Evolutionary conservation across 2,113 vertebrate species (phyloP), one percentile per base, ranked within the genome.

Genomic region (Myotis lucifugus): DNA sequence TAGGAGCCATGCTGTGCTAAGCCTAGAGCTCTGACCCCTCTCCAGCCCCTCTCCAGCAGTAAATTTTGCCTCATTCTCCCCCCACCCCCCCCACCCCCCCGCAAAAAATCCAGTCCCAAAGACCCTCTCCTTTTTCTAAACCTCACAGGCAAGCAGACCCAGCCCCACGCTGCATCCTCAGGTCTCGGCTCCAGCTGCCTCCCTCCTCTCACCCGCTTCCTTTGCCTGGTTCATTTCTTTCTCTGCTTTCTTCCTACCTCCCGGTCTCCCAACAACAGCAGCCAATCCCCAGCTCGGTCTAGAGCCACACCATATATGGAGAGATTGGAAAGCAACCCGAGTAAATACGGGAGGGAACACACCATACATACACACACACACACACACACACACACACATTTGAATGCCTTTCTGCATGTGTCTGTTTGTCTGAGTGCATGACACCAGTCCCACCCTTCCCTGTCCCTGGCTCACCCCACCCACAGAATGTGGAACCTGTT

Each of bases 271-370:
- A 95, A 74, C 89, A 70, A 40, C 70, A 78, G 91, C 95, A 97
- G 95, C 97, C 97, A 97, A 97, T 97, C 97, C 95, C 92, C 90
- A 76, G 97, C 96, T 95, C 0, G 93, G 95, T 96, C 85, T 34
- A 70, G 91, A 96, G 94, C 94, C 94, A 40, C 88, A 92, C 96
- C 96, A 97, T 98, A 98, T 97, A 97, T 97, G 97, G 97, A 97
- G 93, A 96, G 96, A 79, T 54, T 97, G 95, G 93, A 95, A 97
- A 88, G 96, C 92, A 97, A 96, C 94, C 84, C 18, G 67, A 97
- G 97, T 89, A 87, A 95, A 96, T 69, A 93, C 56, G 0, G 32
- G 83, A 94, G 82, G 9, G 5, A 66, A 85, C 32, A 42, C 76
- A 77, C 79, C 23, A 25, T 14, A 15, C 93, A 54, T 77, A 9